Conservation (phyloP, 2,113 vertebrate species). For the Limnothrissa miodon region DNA sequence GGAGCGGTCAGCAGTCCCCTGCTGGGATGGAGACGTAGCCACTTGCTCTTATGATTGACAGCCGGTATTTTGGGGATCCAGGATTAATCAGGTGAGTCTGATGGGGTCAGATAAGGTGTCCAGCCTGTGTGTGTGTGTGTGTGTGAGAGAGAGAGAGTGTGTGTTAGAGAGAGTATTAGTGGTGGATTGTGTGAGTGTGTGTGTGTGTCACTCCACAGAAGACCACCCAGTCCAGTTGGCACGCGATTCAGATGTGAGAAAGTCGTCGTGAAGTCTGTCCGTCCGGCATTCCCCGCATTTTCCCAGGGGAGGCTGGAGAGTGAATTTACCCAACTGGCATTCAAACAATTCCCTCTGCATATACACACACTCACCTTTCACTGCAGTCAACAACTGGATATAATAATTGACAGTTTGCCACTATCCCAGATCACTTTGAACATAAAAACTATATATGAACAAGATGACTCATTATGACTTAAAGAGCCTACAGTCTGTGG, state of each 20-base stretch:
- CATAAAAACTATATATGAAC: neutral
- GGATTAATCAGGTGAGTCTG: slow-evolving; percentile 39
- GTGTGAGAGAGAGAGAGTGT: too few species aligned
- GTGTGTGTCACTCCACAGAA: neutral
- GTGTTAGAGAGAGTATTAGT: too few species aligned
- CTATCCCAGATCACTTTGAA: neutral
- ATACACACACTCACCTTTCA: slow-evolving; percentile 34
- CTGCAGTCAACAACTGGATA: neutral
- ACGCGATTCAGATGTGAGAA: slow-evolving; percentile 36
- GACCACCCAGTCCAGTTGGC: slow-evolving; percentile 61
- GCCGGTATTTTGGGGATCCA: slow-evolving; percentile 38
- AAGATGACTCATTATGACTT: neutral
- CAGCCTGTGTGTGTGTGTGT: neutral
- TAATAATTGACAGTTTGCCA: neutral
- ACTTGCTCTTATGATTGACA: slow-evolving; percentile 30
- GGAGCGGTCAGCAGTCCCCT: neutral
- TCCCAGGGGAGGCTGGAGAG: slow-evolving; percentile 29
- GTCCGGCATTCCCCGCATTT: slow-evolving; percentile 60
- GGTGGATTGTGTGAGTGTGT: too few species aligned
- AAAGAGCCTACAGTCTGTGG: neutral
- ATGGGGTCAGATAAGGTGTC: slow-evolving; percentile 45
- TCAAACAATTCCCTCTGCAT: slow-evolving; percentile 14
- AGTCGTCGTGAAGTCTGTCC: slow-evolving; percentile 67
- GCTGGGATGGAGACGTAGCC: neutral
- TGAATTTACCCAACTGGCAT: neutral